Base-by-base conservation (phyloP, 1,140 invertebrate genomes). In the Portunus trituberculatus region DNA sequence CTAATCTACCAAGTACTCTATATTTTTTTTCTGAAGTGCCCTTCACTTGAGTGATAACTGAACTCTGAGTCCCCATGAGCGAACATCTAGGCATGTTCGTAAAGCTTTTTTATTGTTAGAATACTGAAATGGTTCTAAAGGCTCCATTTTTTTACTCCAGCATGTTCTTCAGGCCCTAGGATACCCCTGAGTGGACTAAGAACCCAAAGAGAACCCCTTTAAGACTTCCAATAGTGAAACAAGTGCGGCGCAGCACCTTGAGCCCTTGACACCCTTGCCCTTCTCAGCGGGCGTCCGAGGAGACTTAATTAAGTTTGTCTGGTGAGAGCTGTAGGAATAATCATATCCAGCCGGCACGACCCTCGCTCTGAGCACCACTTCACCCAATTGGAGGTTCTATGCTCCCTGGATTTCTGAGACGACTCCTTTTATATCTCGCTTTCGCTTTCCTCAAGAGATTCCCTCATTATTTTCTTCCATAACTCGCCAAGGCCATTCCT, bases 381-480 rank as follows among this genome's bases (percentile, higher is more conserved):
- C 52, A 59, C 52, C 67, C 67, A 76, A 76, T 76, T n/a, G 67
- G 20, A 76, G 67, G 67, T 76, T 76, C 67, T 76, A 76, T 76
- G 67, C 16, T 76, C 25, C 67, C 6, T 20, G 67, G 67, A 76
- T 76, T 76, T 76, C 67, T 76, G 20, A 76, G n/a, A n/a, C 67
- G 67, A 76, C 67, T 76, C 67, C 67, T 76, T 76, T n/a, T 76
- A 76, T 76, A 20, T 25, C 67, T 76, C 67, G 67, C 67, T 76
- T 76, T 76, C 67, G 67, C 67, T 76, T 76, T 76, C 67, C 67
- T 25, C 67, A 8, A 8, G 67, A 25, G 67, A 76, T 76, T 76
- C 67, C 67, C 67, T 76, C 67, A 76, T 76, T 76, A 76, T 76
- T 76, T 76, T 76, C 67, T n/a, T 76, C 67, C 67, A 76, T 76